phyloP scores from a whole-genome alignment of 2,113 vertebrate genomes.

The Excalfactoria chinensis region DNA sequence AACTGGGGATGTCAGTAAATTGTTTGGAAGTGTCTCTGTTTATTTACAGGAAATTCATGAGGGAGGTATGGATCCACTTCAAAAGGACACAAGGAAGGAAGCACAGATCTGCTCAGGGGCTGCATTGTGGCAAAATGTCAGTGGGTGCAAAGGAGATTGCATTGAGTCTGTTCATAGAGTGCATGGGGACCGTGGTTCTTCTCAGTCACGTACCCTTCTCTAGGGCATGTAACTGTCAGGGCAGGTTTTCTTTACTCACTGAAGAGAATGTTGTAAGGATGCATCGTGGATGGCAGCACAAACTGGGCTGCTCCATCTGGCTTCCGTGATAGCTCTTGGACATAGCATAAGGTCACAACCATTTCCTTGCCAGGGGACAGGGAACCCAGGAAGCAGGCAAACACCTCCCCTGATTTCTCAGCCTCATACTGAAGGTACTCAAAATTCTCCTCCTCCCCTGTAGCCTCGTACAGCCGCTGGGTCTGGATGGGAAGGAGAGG shows the following conservation, averaged over 20 bases:
- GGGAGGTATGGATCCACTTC: background rate
- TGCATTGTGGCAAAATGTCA: background rate
- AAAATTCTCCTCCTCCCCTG: background rate
- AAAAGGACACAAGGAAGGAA: background rate
- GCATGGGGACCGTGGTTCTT: background rate
- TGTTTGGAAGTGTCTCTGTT: background rate
- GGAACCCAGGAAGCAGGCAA: constrained; percentile 1
- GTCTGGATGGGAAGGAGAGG: background rate
- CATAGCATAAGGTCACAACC: background rate
- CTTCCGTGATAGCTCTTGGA: background rate
- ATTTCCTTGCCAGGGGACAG: background rate
- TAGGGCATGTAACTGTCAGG: background rate
- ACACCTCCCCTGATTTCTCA: rapidly evolving
- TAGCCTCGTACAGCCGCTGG: background rate
- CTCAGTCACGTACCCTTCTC: background rate
- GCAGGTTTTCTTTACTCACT: background rate
- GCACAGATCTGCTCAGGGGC: background rate
- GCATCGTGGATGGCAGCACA: background rate
- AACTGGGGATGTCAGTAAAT: background rate
- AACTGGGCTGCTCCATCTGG: background rate
- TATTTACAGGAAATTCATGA: background rate
- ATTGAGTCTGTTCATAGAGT: background rate
- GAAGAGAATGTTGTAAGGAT: background rate
- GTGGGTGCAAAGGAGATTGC: background rate
- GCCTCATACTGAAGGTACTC: background rate